Percentiles rank a stretch among this genome's conserved stretches.
Conservation (phyloP, 2,888 invertebrate genomes). For the Stenoptilia bipunctidactyla region DNA sequence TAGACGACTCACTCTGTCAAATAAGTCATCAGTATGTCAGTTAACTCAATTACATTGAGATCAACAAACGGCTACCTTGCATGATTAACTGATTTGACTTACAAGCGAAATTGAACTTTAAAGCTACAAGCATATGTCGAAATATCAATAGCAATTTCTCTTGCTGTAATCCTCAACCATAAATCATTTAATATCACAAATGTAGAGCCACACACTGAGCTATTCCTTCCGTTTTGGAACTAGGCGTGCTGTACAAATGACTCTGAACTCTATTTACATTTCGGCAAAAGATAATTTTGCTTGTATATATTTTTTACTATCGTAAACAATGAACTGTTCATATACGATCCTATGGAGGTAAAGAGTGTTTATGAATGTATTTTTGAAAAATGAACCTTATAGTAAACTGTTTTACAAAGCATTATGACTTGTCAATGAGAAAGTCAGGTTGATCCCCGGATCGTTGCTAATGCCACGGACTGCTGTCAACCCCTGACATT, state of each 20-base stretch:
- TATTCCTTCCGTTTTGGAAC: constrained; percentile 53
- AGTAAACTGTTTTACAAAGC: no score
- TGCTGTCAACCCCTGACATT: constrained; percentile 64
- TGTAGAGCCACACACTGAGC: constrained; percentile 66
- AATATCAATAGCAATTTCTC: constrained; percentile 32
- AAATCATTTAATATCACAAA: constrained; percentile 72
- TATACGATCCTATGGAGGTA: no score
- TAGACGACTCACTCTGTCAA: constrained; percentile 60
- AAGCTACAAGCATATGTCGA: constrained; percentile 27
- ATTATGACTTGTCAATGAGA: no score
- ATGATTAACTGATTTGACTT: constrained; percentile 41
- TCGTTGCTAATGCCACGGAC: constrained; percentile 54
- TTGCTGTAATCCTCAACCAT: constrained; percentile 59
- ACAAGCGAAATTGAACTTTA: constrained; percentile 32
- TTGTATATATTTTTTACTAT: no score
- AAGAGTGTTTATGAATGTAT: no score
- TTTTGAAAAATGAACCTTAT: no score
- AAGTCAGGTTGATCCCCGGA: constrained; percentile 37
- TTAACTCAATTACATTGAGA: constrained; percentile 68
- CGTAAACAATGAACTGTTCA: no score
- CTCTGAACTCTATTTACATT: no score
- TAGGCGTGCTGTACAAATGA: background rate
- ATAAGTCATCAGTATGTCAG: constrained; percentile 69
- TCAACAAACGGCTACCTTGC: constrained; percentile 66
- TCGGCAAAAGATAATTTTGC: no score